Base-by-base conservation (phyloP, 2,888 invertebrate genomes). In the Drosophila putrida region DNA sequence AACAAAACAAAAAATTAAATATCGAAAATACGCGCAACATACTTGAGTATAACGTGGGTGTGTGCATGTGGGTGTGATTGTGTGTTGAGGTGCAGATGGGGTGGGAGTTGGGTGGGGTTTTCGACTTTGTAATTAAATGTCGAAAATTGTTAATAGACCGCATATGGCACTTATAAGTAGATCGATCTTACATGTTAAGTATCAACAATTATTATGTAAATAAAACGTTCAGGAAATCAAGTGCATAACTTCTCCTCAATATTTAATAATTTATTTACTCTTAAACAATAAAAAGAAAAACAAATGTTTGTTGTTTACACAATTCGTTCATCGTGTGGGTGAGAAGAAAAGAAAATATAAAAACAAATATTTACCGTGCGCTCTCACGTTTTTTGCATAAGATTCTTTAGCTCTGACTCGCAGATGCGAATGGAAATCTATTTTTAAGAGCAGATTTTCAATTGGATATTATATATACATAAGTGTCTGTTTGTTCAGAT, bases 301-400 rank as follows among this genome's bases (percentile, higher is more conserved):
- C n/a, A 47, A 65, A 65, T 67, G 78, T 77, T 81, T 77, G 68
- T 86, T 87, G 82, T 86, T 86, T 83, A 83, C 71, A 67, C 58
- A 49, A 75, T 36, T 8, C 20, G 6, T 47, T n/a, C 31, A 35
- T 33, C 33, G 47, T 39, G 46, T 73, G 60, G 39, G 60, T 57
- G 64, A 55, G 38, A 54, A 50, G 27, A 43, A 66, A 60, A 62
- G 46, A 59, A 65, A 57, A 68, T 55, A 67, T 43, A 64, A 58
- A 53, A 50, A 38, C 41, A 80, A 64, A 75, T 61, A 73, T 70
- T 72, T 65, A 72, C 70, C 77, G 75, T 73, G 66, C 68, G 67
- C 53, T 88, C 88, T 83, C 88, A 88, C 88, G 85, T 82, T 88
- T 58, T 82, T 73, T 63, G 88, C 83, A 82, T 68, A 58, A 79